Evolutionary conservation across 2,888 invertebrate species (phyloP).

Genomic region (Falcaria lacertinaria): DNA sequence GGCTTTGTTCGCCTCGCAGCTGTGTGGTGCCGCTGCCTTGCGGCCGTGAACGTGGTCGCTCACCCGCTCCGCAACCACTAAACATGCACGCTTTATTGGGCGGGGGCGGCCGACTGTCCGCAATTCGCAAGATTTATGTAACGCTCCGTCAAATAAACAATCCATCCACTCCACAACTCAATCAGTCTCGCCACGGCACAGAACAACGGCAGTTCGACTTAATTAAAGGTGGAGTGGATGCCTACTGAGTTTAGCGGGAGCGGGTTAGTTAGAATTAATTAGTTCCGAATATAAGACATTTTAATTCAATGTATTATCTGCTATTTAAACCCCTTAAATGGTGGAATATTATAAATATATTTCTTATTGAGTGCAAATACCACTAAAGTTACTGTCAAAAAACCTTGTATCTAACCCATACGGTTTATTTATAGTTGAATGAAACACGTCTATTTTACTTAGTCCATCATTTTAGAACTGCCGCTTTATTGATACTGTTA

Average conservation of each 20-base stretch:
- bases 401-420: too few relatives aligned
- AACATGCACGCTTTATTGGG: constrained; percentile 58
- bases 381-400: too few relatives aligned
- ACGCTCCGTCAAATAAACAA: constrained; percentile 39
- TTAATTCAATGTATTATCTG: too few relatives aligned
- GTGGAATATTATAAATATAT: too few relatives aligned
- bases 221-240: constrained; percentile 24
- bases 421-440: too few relatives aligned
- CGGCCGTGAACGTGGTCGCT: constrained; percentile 70
- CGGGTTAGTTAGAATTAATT: too few relatives aligned
- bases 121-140: constrained; percentile 55
- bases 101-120: constrained; percentile 59
- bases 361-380: too few relatives aligned
- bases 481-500: too few relatives aligned
- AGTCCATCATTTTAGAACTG: too few relatives aligned
- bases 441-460: too few relatives aligned
- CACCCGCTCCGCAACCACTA: constrained; percentile 54
- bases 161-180: constrained; percentile 42
- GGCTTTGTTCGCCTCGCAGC: constrained; percentile 48
- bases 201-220: constrained; percentile 18
- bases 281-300: too few relatives aligned
- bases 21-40: constrained; percentile 34
- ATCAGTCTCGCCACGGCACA: constrained; percentile 30
- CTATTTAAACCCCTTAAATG: too few relatives aligned
- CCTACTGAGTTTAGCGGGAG: neutral